phyloP scores from a whole-genome alignment of 2,888 invertebrate genomes.

The Drosophila dives region DNA sequence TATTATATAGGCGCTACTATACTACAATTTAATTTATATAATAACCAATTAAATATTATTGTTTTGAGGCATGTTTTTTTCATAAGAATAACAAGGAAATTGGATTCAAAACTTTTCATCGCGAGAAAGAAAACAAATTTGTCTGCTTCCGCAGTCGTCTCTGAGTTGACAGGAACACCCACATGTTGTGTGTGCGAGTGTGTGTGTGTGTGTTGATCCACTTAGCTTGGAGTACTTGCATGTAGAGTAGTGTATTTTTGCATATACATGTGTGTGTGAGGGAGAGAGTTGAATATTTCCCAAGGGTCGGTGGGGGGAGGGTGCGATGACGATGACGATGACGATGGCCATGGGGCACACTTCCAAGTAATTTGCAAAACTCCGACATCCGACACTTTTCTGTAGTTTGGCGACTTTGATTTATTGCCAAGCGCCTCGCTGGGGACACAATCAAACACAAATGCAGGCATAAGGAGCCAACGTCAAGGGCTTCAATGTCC shows the following conservation, averaged over 20 bases:
- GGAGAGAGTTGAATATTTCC: conserved; percentile 37
- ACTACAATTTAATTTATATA: neutral
- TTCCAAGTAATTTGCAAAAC: conserved; percentile 78
- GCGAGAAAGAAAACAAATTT: conserved; percentile 5
- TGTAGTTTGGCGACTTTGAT: conserved; percentile 79
- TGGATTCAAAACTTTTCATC: conserved; percentile 1
- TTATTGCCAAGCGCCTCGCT: conserved; percentile 68
- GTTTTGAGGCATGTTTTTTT: neutral
- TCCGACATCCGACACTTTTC: conserved; percentile 73
- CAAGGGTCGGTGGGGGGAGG: conserved; percentile 40
- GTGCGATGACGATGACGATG: conserved; percentile 19
- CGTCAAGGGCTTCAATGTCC: conserved; percentile 60
- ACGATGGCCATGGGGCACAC: conserved; percentile 65
- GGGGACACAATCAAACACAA: conserved; percentile 65
- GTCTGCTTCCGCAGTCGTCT: conserved; percentile 17
- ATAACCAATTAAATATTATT: neutral
- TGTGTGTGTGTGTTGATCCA: conserved; percentile 61
- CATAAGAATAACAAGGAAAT: neutral
- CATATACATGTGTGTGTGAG: conserved; percentile 11
- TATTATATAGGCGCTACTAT: too few relatives aligned
- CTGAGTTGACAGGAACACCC: conserved; percentile 48
- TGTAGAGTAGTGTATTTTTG: conserved; percentile 16
- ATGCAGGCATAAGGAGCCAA: conserved; percentile 60
- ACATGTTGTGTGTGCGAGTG: conserved; percentile 40
- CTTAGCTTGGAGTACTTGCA: conserved; percentile 37